Evolutionary conservation across 2,113 vertebrate species (phyloP).

Genomic region (Saimiri boliviensis): DNA sequence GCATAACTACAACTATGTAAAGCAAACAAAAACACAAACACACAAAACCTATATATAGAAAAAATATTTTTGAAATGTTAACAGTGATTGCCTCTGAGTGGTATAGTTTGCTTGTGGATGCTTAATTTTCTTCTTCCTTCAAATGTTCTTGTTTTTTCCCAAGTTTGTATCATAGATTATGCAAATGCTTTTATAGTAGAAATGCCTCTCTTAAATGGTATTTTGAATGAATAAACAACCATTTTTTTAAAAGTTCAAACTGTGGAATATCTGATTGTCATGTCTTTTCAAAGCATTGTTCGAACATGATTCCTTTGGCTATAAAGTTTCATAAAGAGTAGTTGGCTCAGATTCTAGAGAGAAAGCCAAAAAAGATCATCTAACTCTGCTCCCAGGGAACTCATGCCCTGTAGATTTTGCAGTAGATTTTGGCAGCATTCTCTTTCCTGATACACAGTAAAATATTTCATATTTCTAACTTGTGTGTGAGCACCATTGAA

Average conservation of each 20-base stretch:
- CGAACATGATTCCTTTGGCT: constrained; percentile 74
- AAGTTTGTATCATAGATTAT: constrained; percentile 16
- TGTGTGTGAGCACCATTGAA: constrained; percentile 20
- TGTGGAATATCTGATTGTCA: constrained; percentile 52
- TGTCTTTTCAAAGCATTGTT: constrained; percentile 45
- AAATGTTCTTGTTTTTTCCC: background rate
- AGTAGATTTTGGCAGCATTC: constrained; percentile 67
- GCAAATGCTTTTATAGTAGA: constrained; percentile 39
- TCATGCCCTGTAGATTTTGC: background rate
- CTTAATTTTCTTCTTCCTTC: background rate
- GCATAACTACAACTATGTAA: background rate
- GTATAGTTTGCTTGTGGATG: background rate
- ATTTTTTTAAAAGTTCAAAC: background rate
- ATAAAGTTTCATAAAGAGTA: constrained; percentile 49
- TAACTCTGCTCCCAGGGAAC: constrained; percentile 39
- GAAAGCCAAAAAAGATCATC: constrained; percentile 49
- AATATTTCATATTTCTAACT: constrained; percentile 45
- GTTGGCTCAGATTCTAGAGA: constrained; percentile 49
- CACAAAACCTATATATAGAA: background rate
- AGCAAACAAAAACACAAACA: constrained; percentile 2
- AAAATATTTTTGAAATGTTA: constrained; percentile 16
- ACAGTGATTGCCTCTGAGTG: background rate
- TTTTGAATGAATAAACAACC: constrained; percentile 52
- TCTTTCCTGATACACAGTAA: constrained; percentile 21
- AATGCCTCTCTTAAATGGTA: constrained; percentile 45